These are phyloP conservation scores for Danio rerio DNA, from an alignment of 2,113 vertebrate genomes.

Conservation along the genomic window DNA sequence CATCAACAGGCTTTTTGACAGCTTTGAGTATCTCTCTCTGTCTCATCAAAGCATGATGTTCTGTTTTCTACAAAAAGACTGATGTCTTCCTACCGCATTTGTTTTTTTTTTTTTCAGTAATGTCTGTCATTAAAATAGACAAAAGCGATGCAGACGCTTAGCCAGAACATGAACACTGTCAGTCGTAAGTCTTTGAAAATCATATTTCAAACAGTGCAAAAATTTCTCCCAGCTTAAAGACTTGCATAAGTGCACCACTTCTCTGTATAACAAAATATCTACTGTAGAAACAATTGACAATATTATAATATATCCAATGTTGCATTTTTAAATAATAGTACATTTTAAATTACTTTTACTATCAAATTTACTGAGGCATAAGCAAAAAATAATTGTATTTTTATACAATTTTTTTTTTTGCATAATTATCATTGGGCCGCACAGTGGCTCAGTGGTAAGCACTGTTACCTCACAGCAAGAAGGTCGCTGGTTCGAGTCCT, in stretches of 20 bases:
- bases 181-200: conserved; percentile 19
- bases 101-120: not conserved
- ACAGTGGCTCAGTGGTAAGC: no score
- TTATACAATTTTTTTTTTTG: no score
- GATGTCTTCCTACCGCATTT: not conserved
- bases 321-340: no score
- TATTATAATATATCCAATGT: no score
- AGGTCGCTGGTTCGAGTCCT: no score
- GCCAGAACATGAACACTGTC: not conserved
- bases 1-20: not conserved
- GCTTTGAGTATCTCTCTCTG: conserved; percentile 11
- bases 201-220: not conserved
- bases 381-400: no score
- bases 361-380: no score
- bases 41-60: not conserved
- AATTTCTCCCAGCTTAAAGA: not conserved
- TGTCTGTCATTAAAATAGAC: conserved; percentile 21
- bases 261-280: not conserved
- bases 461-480: no score
- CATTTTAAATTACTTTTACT: no score
- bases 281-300: no score
- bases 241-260: not conserved
- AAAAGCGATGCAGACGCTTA: conserved; percentile 12
- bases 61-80: not conserved
- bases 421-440: no score